Conservation (phyloP, 1,140 invertebrate species). For the Drosophila fuyamai region DNA sequence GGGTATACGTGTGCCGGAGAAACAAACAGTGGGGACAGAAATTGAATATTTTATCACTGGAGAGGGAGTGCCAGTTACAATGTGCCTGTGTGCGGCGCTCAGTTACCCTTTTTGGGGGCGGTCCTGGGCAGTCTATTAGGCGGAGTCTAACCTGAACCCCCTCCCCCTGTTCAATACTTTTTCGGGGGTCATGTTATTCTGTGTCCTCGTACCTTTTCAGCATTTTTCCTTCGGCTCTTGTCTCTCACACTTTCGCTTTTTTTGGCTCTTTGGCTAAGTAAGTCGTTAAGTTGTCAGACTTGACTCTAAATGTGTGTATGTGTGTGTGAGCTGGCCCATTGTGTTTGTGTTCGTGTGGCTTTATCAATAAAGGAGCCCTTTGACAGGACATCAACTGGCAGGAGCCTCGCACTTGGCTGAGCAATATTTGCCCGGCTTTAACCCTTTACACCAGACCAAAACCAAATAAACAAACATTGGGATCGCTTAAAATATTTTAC, state of each 20-base stretch:
- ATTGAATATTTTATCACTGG: slow-evolving; percentile 38
- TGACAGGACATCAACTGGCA: slow-evolving; percentile 45
- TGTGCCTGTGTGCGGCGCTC: slow-evolving; percentile 16
- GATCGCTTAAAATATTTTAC: slow-evolving; percentile 10
- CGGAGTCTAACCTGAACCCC: neutral
- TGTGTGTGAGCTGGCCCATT: slow-evolving; percentile 13
- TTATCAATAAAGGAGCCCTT: slow-evolving; percentile 71
- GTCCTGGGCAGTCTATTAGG: slow-evolving; percentile 61
- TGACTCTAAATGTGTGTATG: slow-evolving; percentile 38
- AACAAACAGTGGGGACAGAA: slow-evolving; percentile 12
- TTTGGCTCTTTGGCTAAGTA: slow-evolving; percentile 68
- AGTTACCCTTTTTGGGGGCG: slow-evolving; percentile 56
- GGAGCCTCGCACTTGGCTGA: slow-evolving; percentile 31
- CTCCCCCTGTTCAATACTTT: slow-evolving; percentile 11
- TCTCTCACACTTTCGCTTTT: neutral
- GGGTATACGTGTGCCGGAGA: slow-evolving; percentile 1
- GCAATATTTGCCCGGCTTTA: slow-evolving; percentile 27
- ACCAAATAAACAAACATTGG: slow-evolving; percentile 10
- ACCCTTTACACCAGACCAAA: slow-evolving; percentile 9
- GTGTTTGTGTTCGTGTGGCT: slow-evolving; percentile 45
- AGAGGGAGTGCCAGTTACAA: slow-evolving; percentile 3
- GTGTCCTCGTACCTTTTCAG: slow-evolving; percentile 46
- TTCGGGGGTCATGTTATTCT: slow-evolving; percentile 48
- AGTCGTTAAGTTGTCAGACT: slow-evolving; percentile 79
- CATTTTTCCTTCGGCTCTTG: slow-evolving; percentile 3